phyloP scores from a whole-genome alignment of 2,113 vertebrate species.

The Microcebus griseorufus region DNA sequence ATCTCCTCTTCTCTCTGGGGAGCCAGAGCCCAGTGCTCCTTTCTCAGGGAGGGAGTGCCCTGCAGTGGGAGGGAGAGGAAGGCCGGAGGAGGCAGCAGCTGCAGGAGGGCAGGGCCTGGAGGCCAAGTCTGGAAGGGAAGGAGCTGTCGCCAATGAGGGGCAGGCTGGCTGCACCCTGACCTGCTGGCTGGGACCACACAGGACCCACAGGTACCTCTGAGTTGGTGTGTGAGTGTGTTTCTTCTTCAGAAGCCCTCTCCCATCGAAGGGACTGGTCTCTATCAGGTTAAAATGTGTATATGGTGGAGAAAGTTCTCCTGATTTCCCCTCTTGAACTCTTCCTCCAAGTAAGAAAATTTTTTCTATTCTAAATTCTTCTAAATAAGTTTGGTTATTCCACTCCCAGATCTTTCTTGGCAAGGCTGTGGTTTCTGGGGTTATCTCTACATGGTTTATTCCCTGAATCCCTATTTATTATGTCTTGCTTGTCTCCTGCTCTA shows the following conservation, averaged over 20 bases:
- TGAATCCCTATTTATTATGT: neutral
- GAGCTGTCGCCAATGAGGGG: neutral
- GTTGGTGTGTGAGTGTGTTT: neutral
- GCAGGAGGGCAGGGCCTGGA: neutral
- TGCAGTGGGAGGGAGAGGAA: neutral
- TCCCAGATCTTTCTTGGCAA: neutral
- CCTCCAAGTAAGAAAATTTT: neutral
- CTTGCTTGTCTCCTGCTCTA: neutral
- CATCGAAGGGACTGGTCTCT: neutral
- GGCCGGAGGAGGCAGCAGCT: neutral
- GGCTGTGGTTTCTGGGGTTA: neutral
- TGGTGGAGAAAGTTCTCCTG: neutral
- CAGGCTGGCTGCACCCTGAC: neutral
- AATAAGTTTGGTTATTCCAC: neutral
- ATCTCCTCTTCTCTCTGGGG: neutral
- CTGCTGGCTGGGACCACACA: neutral
- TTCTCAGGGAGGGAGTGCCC: neutral
- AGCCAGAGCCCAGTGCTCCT: neutral
- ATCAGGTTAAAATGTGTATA: neutral
- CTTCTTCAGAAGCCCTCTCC: neutral
- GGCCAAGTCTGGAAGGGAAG: neutral
- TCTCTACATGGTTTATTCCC: neutral
- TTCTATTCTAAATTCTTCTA: neutral
- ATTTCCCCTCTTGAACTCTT: neutral
- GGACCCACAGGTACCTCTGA: constrained; percentile 20